Percentiles rank a stretch among this genome's conserved stretches.
phyloP scores from a whole-genome alignment of 2,113 vertebrate genomes.

The Mohoua ochrocephala region DNA sequence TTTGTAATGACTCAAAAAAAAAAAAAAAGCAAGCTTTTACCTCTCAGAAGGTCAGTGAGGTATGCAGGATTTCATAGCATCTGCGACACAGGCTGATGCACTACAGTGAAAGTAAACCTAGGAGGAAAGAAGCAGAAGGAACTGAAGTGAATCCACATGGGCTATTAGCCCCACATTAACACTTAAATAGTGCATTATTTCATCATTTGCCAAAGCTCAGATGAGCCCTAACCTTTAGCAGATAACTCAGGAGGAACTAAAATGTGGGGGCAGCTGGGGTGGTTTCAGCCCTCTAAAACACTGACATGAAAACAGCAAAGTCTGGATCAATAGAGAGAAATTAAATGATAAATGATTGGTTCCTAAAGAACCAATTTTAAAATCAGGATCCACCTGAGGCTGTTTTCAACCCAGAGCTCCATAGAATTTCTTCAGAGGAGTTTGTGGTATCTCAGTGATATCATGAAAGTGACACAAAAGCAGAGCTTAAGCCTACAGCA shows the following conservation, averaged over 20 bases:
- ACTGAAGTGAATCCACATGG: slow-evolving; percentile 43
- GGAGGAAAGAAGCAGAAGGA: background rate
- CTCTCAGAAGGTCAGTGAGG: slow-evolving; percentile 5
- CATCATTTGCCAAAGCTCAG: slow-evolving; percentile 23
- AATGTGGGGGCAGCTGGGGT: background rate
- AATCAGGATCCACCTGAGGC: background rate
- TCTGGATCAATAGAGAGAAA: background rate
- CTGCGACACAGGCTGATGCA: slow-evolving; percentile 22
- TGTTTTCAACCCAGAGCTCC: background rate
- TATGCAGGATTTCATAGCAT: background rate
- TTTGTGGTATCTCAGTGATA: background rate
- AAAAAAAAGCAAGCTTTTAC: background rate
- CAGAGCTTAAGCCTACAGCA: background rate
- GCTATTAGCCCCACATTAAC: slow-evolving; percentile 33
- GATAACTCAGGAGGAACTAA: background rate
- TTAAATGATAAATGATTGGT: background rate
- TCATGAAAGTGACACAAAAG: background rate
- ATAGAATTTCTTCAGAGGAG: background rate
- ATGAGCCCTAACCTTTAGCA: slow-evolving; percentile 1
- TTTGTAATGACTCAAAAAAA: background rate
- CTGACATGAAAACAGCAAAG: background rate
- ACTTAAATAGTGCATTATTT: slow-evolving; percentile 9
- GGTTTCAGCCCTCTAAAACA: background rate
- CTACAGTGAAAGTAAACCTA: slow-evolving; percentile 65
- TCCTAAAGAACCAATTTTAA: background rate